phyloP scores from a whole-genome alignment of 2,797 vertebrate genomes.

The Chaetodon trifasciatus region DNA sequence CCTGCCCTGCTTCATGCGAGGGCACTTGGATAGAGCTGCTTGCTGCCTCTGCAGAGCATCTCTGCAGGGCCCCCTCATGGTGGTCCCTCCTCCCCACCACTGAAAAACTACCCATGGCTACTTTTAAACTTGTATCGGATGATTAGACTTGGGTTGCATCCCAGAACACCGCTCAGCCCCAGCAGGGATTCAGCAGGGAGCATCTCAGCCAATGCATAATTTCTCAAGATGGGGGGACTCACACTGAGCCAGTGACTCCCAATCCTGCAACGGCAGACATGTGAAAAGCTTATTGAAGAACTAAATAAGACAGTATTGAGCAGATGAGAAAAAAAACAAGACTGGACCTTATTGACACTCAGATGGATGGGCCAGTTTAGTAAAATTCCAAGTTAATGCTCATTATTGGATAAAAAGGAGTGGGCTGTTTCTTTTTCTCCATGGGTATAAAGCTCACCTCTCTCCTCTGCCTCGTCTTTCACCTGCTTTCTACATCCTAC shows the following conservation, averaged over 20 bases:
- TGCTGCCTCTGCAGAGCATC: slow-evolving; percentile 60
- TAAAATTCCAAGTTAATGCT: slow-evolving; percentile 65
- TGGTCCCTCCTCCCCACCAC: slow-evolving; percentile 53
- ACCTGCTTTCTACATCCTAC: slow-evolving; percentile 38
- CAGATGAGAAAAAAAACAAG: slow-evolving; percentile 36
- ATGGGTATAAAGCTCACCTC: slow-evolving; percentile 52
- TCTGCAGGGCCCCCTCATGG: slow-evolving; percentile 61
- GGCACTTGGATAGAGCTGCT: slow-evolving; percentile 53
- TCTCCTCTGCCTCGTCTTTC: slow-evolving; percentile 33
- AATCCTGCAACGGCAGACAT: slow-evolving; percentile 72
- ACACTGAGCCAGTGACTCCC: slow-evolving; percentile 77
- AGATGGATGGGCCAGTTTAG: slow-evolving; percentile 48
- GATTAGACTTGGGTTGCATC: slow-evolving; percentile 84
- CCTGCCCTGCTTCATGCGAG: slow-evolving; percentile 60
- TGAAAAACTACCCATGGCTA: slow-evolving; percentile 76
- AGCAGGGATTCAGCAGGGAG: slow-evolving; percentile 81
- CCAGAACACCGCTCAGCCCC: slow-evolving; percentile 77
- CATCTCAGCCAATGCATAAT: slow-evolving; percentile 81
- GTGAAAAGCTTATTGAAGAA: slow-evolving; percentile 71
- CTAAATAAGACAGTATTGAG: slow-evolving; percentile 66
- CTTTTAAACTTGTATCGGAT: slow-evolving; percentile 81
- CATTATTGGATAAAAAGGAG: slow-evolving; percentile 61
- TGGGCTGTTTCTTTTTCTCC: slow-evolving; percentile 32
- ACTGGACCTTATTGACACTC: slow-evolving; percentile 45
- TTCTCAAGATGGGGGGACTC: slow-evolving; percentile 81